Evolutionary conservation across 2,888 invertebrate species (phyloP), one percentile per base, ranked within the genome.

Genomic region (Schrankia costaestrigalis): DNA sequence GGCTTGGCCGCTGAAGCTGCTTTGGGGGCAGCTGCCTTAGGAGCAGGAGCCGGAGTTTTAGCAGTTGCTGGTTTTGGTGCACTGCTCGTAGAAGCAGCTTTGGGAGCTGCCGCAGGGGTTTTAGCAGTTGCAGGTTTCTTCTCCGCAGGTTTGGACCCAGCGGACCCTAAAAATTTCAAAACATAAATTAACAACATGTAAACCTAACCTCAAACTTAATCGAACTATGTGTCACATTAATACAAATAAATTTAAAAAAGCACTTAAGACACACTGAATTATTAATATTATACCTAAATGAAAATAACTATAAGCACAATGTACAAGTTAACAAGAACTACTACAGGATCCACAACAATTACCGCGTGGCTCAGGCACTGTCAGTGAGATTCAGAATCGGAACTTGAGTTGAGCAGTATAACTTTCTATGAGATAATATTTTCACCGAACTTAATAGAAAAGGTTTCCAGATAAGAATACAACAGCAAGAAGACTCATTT

Each of bases 61-160:
- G 84, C 80, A 12, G 81, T 62, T 9, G 82, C 77, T 4, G 82
- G 72, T 48, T 81, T 82, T 1, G 82, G 50, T 11, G 75, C 35
- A 22, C 41, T 35, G 2, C 71, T 63, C 18, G 70, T 41, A 19
- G 80, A 46, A 11, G 83, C 81, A 43, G 82, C 71, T 53, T 86
- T 85, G 1, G 84, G 84, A 10, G 84, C 85, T 26, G 84, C 77
- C 30, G 84, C 85, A 12, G 85, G 85, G 8, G 84, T 83, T 58
- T 85, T 84, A 33, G 84, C 78, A 35, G 80, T 70, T 8, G 77
- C 70, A 25, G 80, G 71, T 46, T 82, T 86, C 60, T 87, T 87
- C 54, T 86, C 87, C 26, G 85, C 83, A 41, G 86, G 84, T 57
- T 87, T 87, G 9, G 85, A 59, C 54, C 78, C 84, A 51, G 80